phyloP scores from a whole-genome alignment of 2,797 vertebrate genomes.

The Gymnoscopelus microlampas region DNA sequence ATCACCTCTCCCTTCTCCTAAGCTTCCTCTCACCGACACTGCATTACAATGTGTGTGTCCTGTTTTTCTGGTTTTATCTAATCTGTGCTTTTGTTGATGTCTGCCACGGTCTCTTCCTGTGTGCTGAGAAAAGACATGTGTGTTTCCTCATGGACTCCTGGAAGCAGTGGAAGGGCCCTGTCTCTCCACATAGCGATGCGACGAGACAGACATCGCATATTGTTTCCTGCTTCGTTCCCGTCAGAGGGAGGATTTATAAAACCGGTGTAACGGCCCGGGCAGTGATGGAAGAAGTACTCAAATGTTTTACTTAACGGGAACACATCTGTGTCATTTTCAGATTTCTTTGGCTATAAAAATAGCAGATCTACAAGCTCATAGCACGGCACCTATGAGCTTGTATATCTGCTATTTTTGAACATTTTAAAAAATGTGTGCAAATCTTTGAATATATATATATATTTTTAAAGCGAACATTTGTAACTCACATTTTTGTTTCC shows the following conservation, averaged over 20 bases:
- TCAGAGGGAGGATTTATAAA: constrained; percentile 20
- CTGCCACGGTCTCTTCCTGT: constrained; percentile 49
- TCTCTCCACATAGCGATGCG: constrained; percentile 49
- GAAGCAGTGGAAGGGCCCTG: constrained; percentile 12
- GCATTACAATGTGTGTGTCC: neutral
- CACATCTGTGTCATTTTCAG: too few relatives aligned
- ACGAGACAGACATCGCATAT: constrained; percentile 40
- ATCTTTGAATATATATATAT: too few relatives aligned
- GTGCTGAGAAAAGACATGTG: constrained; percentile 27
- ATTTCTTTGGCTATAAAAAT: too few relatives aligned
- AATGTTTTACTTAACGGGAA: too few relatives aligned
- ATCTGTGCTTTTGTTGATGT: neutral
- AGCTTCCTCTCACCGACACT: constrained; percentile 10
- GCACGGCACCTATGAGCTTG: too few relatives aligned
- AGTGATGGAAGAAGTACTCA: too few relatives aligned
- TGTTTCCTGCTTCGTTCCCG: constrained; percentile 60
- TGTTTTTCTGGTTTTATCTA: constrained; percentile 9
- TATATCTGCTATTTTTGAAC: too few relatives aligned
- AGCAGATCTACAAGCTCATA: too few relatives aligned
- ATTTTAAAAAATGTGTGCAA: too few relatives aligned
- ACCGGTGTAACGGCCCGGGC: neutral
- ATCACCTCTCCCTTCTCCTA: too few relatives aligned
- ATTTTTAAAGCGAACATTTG: too few relatives aligned
- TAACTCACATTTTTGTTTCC: too few relatives aligned
- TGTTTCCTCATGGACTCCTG: constrained; percentile 51